Percentiles rank a stretch among this genome's conserved stretches.
phyloP scores from a whole-genome alignment of 2,113 vertebrate genomes.

The Thryonomys swinderianus region DNA sequence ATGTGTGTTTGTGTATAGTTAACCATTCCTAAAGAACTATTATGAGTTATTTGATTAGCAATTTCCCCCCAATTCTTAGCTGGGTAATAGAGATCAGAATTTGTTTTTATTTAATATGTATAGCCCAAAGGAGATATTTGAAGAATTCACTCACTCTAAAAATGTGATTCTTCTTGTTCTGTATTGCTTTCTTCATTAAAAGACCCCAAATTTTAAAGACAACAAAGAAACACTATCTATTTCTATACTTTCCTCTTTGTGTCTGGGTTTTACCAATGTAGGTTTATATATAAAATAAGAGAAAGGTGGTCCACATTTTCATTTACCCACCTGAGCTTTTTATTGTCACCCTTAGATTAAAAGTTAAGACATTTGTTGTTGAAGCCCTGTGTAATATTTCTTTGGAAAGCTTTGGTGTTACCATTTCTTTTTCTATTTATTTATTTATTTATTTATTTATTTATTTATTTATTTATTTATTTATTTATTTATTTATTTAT shows the following conservation, averaged over 20 bases:
- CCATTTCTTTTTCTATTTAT: background rate
- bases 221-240: background rate
- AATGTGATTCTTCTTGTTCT: background rate
- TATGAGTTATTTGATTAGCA: background rate
- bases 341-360: background rate
- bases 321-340: background rate
- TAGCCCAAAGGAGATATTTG: background rate
- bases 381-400: background rate
- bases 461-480: no score
- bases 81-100: background rate
- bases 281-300: background rate
- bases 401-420: background rate
- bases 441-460: no score
- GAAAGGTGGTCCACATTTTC: background rate
- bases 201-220: background rate
- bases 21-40: background rate
- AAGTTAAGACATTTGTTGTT: background rate
- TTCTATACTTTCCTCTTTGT: background rate
- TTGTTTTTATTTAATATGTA: background rate
- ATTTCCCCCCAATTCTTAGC: background rate
- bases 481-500: no score
- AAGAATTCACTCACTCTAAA: constrained; percentile 11
- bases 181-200: background rate
- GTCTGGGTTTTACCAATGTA: background rate
- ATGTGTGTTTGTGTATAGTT: background rate